phyloP scores from a whole-genome alignment of 2,113 vertebrate species.

The Sturnus vulgaris region DNA sequence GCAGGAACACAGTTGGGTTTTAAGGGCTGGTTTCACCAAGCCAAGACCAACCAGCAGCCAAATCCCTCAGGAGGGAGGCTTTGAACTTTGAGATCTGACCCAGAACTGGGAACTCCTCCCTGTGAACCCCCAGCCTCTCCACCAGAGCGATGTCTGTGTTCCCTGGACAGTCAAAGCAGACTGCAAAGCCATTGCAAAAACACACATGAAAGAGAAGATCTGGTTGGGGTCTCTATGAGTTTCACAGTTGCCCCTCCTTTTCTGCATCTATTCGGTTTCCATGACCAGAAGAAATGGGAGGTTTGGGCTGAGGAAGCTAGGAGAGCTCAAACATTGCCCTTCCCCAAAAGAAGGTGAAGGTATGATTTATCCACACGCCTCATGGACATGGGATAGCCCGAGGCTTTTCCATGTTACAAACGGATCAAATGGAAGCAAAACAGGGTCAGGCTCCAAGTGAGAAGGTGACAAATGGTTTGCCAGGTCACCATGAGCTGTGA shows the following conservation, averaged over 20 bases:
- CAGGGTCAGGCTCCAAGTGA: background rate
- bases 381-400: accelerated
- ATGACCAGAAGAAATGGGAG: background rate
- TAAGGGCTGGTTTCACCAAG: background rate
- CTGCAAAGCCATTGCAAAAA: background rate
- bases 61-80: background rate
- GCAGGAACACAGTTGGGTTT: background rate
- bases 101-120: background rate
- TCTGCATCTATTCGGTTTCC: background rate
- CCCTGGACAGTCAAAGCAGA: background rate
- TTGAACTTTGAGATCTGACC: background rate
- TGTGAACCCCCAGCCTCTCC: accelerated
- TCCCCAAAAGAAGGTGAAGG: background rate
- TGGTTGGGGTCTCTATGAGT: background rate
- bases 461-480: background rate
- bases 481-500: background rate
- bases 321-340: background rate
- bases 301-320: background rate
- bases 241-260: background rate
- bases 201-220: accelerated
- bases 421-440: accelerated
- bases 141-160: accelerated
- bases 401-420: background rate
- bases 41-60: background rate
- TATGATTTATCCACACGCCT: accelerated